Evolutionary conservation across 37 sponge, comb jelly and placozoan genomes (phyloP), one percentile per base, ranked within the genome.

Genomic region (Bolinopsis microptera): DNA sequence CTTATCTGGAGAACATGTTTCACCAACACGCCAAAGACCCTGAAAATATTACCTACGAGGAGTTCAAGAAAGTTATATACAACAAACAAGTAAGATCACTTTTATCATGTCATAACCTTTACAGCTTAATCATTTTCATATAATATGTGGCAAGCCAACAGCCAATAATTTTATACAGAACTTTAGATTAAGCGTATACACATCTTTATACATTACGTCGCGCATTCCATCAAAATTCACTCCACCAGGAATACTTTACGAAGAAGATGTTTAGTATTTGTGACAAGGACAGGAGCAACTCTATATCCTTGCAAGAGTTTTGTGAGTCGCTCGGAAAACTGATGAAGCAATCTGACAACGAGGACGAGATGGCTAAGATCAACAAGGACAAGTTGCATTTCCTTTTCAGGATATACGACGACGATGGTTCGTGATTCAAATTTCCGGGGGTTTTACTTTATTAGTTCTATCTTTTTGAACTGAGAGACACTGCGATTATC

Each of bases 221-320:
- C n/a, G n/a, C n/a, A n/a, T n/a, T n/a, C n/a, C n/a, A n/a, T n/a
- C n/a, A n/a, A n/a, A n/a, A n/a, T 0, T 22, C 38, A 5, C 38
- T 22, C 22, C 82, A 34, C 38, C 30, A 86, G 90, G 90, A 86
- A 86, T 86, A 86, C 30, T 86, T 86, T 48, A 86, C 90, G 31
- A 39, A 86, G 90, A 86, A 41, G 90, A 86, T 86, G 90, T 86
- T 86, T 31, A 41, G 61, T 39, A 86, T 86, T 38, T 86, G 90
- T 40, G 90, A 86, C 61, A 86, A 86, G 90, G 90, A 86, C 90
- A 34, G 30, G 61, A 86, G 90, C 35, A n/a, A 40, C 23, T 23
- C 48, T 0, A 86, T 86, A 24, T 86, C 90, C 27, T 23, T 86
- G 25, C 90, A 41, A 40, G 90, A 86, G 90, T 86, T 86, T 38